phyloP scores from a whole-genome alignment of 2,797 vertebrate genomes.

The Poeciliopsis presidionis region DNA sequence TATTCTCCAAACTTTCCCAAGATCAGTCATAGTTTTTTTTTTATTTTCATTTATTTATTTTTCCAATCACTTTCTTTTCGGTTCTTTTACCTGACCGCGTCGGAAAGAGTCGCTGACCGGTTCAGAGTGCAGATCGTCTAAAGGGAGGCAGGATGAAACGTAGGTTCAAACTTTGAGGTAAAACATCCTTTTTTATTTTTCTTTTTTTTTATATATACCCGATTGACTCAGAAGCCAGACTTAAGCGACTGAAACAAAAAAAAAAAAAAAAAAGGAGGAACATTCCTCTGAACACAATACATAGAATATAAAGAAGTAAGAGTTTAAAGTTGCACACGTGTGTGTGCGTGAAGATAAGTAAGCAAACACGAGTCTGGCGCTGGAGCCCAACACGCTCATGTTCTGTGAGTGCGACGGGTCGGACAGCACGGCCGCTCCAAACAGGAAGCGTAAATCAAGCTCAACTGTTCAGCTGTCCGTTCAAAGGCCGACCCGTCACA shows the following conservation, averaged over 20 bases:
- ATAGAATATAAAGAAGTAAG: background rate
- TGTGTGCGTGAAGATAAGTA: slow-evolving; percentile 20
- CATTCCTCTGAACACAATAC: background rate
- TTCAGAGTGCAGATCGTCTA: background rate
- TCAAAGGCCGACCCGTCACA: too few species aligned
- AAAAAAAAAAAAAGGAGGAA: background rate
- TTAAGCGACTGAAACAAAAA: background rate
- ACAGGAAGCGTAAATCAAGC: background rate
- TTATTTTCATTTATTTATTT: background rate
- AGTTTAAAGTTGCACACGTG: slow-evolving; percentile 40
- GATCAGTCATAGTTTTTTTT: background rate
- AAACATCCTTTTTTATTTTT: background rate
- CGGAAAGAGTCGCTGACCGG: background rate
- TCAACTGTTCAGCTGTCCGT: too few species aligned
- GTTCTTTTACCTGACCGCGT: background rate
- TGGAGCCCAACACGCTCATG: slow-evolving; percentile 21
- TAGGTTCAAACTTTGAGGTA: background rate
- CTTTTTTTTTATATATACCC: background rate
- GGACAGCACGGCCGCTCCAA: background rate
- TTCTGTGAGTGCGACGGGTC: slow-evolving; percentile 12
- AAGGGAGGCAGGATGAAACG: background rate
- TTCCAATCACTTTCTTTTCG: background rate
- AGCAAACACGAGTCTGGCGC: slow-evolving; percentile 64
- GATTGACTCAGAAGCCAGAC: background rate
- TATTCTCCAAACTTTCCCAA: background rate